Base-by-base conservation (phyloP, 2,113 vertebrate genomes). In the Rhinopomastus cyanomelas region DNA sequence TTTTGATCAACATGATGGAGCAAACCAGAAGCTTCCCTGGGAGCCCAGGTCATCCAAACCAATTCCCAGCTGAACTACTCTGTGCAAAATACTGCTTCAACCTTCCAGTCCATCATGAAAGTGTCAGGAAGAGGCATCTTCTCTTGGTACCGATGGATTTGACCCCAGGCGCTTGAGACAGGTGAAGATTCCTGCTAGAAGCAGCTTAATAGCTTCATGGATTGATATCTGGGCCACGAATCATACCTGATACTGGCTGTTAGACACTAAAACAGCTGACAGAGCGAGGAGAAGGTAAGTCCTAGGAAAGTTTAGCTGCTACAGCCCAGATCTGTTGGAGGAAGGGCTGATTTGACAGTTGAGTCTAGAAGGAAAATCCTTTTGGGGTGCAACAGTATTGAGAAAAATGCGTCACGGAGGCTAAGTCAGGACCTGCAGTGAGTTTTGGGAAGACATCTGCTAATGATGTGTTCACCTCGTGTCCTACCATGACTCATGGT, bases 241-340 rank as follows among this genome's bases (percentile, higher is more conserved):
- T 82, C 72, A 61, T 22, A 69, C 46, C 59, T 65, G 65, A 36
- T 76, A 27, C 8, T 39, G 39, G 81, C 39, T 69, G 44, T 44
- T 65, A 81, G 62, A 17, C 53, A 39, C 17, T 73, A 64, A 79
- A 91, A 68, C 32, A 61, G 71, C 53, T 89, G 89, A 68, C 66
- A 73, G 62, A 73, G 39, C 6, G 4, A 42, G 6, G 9, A 61
- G 57, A 85, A 78, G 39, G 1, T 49, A 59, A 87, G 46, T 49
- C 36, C 53, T 48, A 3, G 5, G n/a, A 60, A 72, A 30, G 19
- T 68, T 84, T 82, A 64, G 51, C 46, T 92, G 62, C 55, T 53
- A 11, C 46, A 80, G 62, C 27, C 27, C 39, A 26, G 74, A 48
- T 59, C 15, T 76, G 2, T 9, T 56, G 55, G 15, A 15, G 39